Conservation (phyloP, 2,113 vertebrate genomes). For the Regulus satrapa region DNA sequence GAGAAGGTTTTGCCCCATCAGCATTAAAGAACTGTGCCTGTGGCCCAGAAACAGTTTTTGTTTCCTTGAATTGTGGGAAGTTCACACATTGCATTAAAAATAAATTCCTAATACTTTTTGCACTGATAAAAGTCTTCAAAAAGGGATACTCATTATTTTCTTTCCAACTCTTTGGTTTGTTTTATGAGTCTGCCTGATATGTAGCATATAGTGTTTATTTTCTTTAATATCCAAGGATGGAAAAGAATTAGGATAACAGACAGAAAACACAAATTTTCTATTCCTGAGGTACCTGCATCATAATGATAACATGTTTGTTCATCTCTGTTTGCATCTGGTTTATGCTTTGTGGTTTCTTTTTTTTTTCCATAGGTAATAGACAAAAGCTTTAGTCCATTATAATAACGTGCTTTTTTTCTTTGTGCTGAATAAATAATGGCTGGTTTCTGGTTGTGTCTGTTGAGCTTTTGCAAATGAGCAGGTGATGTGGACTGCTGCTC, state of each 20-base stretch:
- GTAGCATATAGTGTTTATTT: not conserved
- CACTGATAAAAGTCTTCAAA: not conserved
- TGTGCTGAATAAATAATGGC: not conserved
- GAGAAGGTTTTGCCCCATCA: not conserved
- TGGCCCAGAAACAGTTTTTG: not conserved
- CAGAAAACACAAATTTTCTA: not conserved
- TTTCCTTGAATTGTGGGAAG: not conserved
- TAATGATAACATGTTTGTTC: not conserved
- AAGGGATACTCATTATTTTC: not conserved
- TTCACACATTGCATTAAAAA: not conserved
- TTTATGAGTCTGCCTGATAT: not conserved
- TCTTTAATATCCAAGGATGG: not conserved
- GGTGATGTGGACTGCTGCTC: not conserved
- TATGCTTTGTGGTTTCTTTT: not conserved
- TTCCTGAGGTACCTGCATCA: not conserved
- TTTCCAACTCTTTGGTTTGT: not conserved
- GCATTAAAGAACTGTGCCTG: fast-evolving
- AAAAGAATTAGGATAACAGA: not conserved
- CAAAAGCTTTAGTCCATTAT: not conserved
- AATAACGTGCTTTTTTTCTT: not conserved
- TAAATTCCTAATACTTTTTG: not conserved
- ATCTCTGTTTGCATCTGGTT: not conserved
- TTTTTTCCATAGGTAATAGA: not conserved
- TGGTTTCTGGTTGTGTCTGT: not conserved
- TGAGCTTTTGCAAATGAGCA: not conserved